Conservation (phyloP, 2,113 vertebrate genomes). For the Noturus placidus region DNA sequence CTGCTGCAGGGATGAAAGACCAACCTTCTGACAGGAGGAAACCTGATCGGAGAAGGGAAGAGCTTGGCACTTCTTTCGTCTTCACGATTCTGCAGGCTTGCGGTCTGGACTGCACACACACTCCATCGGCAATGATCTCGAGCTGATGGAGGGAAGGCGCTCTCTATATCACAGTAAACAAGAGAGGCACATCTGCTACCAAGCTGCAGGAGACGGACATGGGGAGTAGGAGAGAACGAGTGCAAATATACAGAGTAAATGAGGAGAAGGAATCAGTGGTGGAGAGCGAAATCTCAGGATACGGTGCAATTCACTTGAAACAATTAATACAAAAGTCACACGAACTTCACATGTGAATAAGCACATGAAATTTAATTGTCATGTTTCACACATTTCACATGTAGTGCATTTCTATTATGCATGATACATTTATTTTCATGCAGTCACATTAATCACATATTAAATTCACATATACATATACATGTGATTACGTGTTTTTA, state of each 20-base stretch:
- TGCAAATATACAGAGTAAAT: background rate
- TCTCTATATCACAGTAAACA: slow-evolving; percentile 74
- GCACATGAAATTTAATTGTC: background rate
- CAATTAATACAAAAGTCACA: background rate
- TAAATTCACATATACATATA: background rate
- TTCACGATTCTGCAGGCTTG: slow-evolving; percentile 77
- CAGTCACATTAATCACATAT: background rate
- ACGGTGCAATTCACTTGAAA: background rate
- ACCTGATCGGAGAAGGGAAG: slow-evolving; percentile 79
- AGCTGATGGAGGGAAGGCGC: slow-evolving; percentile 75
- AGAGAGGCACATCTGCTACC: slow-evolving; percentile 80
- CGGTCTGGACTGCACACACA: slow-evolving; percentile 67
- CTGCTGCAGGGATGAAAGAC: slow-evolving; percentile 52
- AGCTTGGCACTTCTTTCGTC: slow-evolving; percentile 72
- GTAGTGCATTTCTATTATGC: background rate
- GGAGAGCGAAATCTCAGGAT: background rate
- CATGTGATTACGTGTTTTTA: background rate
- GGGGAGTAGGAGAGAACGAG: slow-evolving; percentile 4
- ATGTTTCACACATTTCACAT: background rate
- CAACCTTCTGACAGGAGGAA: slow-evolving; percentile 81
- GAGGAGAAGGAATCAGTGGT: background rate
- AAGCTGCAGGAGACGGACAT: slow-evolving; percentile 66
- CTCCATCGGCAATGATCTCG: slow-evolving; percentile 78
- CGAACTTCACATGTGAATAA: background rate
- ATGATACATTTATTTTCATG: background rate